These are phyloP conservation scores for Coronaproctus castanopsis DNA, from an alignment of 2,888 invertebrate species.

Conservation along the genomic window DNA sequence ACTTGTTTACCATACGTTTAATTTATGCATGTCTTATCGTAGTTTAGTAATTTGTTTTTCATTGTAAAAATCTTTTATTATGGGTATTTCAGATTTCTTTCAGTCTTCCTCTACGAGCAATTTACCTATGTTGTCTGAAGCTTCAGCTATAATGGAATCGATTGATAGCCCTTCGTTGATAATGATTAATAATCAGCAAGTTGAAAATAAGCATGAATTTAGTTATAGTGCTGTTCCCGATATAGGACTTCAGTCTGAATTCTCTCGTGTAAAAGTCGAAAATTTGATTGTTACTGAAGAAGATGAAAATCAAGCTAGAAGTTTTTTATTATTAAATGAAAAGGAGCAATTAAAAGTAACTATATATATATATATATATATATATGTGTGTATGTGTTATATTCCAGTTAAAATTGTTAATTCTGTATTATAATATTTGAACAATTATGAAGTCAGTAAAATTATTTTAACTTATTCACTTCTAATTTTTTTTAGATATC, in stretches of 20 bases:
- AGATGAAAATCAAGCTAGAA: constrained; percentile 31
- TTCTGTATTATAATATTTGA: not conserved
- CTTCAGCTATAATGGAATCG: constrained; percentile 25
- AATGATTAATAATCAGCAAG: constrained; percentile 4
- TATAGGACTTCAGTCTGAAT: constrained; percentile 1
- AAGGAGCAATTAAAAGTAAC: constrained; percentile 37
- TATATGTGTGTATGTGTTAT: too few relatives aligned
- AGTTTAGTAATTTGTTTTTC: too few relatives aligned
- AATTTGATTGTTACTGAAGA: constrained; percentile 13
- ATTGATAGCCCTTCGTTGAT: constrained; percentile 22
- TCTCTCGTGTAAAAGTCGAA: constrained; percentile 3
- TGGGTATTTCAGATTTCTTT: constrained; percentile 8
- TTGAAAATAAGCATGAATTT: not conserved
- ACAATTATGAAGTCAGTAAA: too few relatives aligned
- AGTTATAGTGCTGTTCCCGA: not conserved
- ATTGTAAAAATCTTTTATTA: not conserved
- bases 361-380: too few relatives aligned
- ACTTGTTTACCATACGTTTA: too few relatives aligned
- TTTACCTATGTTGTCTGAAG: constrained; percentile 1
- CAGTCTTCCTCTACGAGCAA: constrained; percentile 4
- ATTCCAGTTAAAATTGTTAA: too few relatives aligned
- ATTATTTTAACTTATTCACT: too few relatives aligned
- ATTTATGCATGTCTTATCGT: too few relatives aligned
- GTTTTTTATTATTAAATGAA: constrained; percentile 39
- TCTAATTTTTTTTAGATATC: constrained; percentile 29